A percentile compares a stretch with the other conserved stretches of the same genome.
These are phyloP conservation scores for Hyposoter dolosus DNA, from an alignment of 2,888 invertebrate genomes.

Conservation along the genomic window DNA sequence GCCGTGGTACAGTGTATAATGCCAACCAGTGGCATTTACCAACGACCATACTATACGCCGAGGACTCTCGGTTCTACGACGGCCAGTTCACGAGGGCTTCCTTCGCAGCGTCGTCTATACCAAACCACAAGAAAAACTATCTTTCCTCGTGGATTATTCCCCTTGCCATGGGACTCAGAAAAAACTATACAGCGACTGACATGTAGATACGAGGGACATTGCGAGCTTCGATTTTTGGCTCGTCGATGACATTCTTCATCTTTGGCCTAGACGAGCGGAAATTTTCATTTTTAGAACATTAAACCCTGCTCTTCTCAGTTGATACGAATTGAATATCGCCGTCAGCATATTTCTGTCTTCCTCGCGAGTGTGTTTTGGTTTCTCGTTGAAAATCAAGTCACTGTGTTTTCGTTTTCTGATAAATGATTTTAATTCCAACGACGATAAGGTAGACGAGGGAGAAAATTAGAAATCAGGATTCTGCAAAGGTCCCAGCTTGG, in stretches of 20 bases:
- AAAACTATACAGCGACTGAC: constrained; percentile 25
- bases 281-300: not conserved
- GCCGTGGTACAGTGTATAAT: constrained; percentile 77
- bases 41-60: constrained; percentile 60
- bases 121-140: constrained; percentile 32
- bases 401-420: not conserved
- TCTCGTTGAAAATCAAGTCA: not conserved
- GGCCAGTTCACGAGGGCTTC: constrained; percentile 38
- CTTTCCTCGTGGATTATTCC: constrained; percentile 45
- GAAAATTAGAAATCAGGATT: constrained; percentile 19
- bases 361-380: not conserved
- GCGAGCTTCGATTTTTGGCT: constrained; percentile 10
- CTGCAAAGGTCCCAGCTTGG: constrained; percentile 38
- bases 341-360: not conserved
- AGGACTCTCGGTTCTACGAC: constrained; percentile 46
- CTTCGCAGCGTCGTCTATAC: constrained; percentile 11
- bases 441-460: not conserved
- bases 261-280: not conserved
- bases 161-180: constrained; percentile 6
- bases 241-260: constrained; percentile 43
- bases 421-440: not conserved
- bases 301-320: too few species aligned
- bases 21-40: constrained; percentile 84
- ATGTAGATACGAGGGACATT: constrained; percentile 27
- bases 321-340: too few species aligned